phyloP scores from a whole-genome alignment of 1,140 invertebrate genomes.

The Cydia amplana region DNA sequence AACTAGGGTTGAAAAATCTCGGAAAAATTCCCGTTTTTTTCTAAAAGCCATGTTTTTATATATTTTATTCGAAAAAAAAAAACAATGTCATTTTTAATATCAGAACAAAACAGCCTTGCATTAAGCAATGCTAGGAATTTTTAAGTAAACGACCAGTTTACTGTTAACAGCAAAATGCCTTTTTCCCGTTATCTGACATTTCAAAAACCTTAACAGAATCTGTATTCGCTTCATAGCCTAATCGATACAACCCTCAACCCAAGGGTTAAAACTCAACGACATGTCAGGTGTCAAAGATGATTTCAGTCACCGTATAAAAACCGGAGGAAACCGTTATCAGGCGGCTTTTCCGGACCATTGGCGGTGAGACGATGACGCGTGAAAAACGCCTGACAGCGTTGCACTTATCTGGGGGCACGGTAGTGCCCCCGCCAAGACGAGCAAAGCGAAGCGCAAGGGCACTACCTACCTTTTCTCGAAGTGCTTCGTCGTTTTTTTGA shows the following conservation, averaged over 20 bases:
- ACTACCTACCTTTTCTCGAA: too few species aligned
- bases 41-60: too few species aligned
- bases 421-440: too few species aligned
- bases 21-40: too few species aligned
- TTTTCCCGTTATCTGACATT: background rate
- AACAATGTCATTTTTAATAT: too few species aligned
- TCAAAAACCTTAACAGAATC: background rate
- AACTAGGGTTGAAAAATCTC: too few species aligned
- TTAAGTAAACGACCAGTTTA: background rate
- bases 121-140: too few species aligned
- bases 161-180: background rate
- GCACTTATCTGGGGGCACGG: too few species aligned
- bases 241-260: conserved; percentile 1
- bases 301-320: conserved; percentile 33
- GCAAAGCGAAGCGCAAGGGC: too few species aligned
- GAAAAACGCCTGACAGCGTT: conserved; percentile 37
- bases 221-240: background rate
- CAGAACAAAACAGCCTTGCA: too few species aligned
- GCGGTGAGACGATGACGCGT: conserved; percentile 39
- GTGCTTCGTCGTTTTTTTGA: too few species aligned
- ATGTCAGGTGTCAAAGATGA: conserved; percentile 41
- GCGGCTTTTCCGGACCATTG: conserved; percentile 41
- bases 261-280: conserved; percentile 31
- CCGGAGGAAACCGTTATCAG: conserved; percentile 33
- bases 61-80: too few species aligned